Percentiles rank a stretch among this genome's conserved stretches.
phyloP scores from a whole-genome alignment of 2,888 invertebrate genomes.

The Scaptomyza reducta region DNA sequence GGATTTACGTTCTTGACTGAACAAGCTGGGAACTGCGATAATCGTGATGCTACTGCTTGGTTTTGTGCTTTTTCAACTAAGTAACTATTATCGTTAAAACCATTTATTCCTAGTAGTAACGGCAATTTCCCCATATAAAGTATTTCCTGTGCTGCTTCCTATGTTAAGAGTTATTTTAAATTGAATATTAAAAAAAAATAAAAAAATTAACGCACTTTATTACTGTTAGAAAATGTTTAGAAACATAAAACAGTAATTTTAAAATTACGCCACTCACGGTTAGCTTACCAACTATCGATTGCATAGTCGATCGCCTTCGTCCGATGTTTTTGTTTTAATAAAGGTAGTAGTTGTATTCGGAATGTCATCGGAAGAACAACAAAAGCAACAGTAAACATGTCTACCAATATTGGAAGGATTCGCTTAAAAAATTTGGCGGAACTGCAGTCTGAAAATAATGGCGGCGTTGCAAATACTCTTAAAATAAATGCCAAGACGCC shows the following conservation, averaged over 20 bases:
- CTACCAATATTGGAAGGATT: conserved; percentile 51
- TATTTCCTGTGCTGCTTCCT: conserved; percentile 26
- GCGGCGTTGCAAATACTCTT: neutral
- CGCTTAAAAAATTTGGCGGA: conserved; percentile 56
- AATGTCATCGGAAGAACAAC: neutral
- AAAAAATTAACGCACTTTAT: conserved; percentile 5
- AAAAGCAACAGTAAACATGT: conserved; percentile 17
- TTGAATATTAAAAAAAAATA: conserved; percentile 10
- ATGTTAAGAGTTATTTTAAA: conserved; percentile 14
- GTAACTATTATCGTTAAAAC: conserved; percentile 48
- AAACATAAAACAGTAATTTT: no score
- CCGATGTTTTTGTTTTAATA: neutral
- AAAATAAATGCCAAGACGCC: conserved; percentile 37
- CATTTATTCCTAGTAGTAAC: conserved; percentile 5
- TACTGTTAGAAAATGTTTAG: neutral
- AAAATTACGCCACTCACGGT: neutral
- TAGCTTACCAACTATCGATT: conserved; percentile 2
- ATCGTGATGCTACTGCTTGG: conserved; percentile 62
- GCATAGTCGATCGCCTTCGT: neutral
- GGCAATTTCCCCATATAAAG: conserved; percentile 1
- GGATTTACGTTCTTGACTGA: conserved; percentile 87
- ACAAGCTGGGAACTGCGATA: conserved; percentile 54
- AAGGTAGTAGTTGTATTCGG: neutral
- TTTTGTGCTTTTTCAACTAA: conserved; percentile 65
- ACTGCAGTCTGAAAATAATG: conserved; percentile 17